Evolutionary conservation across 2,888 invertebrate genomes (phyloP), one percentile per base, ranked within the genome.

Genomic region (Eulithis testata): DNA sequence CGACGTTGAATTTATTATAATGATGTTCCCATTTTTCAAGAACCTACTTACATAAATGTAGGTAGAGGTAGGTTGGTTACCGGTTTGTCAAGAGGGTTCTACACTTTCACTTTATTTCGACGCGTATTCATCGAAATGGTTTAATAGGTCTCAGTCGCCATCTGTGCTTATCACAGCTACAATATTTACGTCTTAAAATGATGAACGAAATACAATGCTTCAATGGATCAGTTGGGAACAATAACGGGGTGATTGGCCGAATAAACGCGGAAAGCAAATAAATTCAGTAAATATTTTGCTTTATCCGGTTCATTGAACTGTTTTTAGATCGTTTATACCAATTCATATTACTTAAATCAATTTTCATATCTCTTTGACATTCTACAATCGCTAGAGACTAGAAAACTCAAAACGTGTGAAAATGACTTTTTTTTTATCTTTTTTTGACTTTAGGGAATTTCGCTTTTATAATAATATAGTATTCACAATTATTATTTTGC

Each of bases 91-190:
- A 49, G 49, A 12, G 59, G 47, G 50, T 54, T 31, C 27, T 52
- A 36, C 60, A 67, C 67, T 67, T 67, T 67, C 67, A 60, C 57
- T 66, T 56, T 14, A 49, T 60, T 63, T 53, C 44, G 49, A 60
- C 40, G 36, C 60, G 60, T 60, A 62, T 21, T 21, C 21, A 59
- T 62, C 66, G 60, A 63, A 63, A 60, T 7, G 21, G 21, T 21
- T 21, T 21, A 21, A 21, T 21, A 21, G 21, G 21, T 21, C 21
- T 21, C 21, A 1, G 21, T 21, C 21, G 21, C 21, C 21, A 21
- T 21, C 21, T 21, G 21, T 21, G 21, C 21, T 21, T 21, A 21
- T 21, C 21, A 21, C 21, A 21, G 21, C 21, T 21, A 21, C 2
- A 21, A 1, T 21, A n/a, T 21, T 21, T 21, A 21, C 21, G 21